These are phyloP conservation scores for Cerceris ruficornis DNA, from an alignment of 2,888 invertebrate genomes.

Conservation along the genomic window DNA sequence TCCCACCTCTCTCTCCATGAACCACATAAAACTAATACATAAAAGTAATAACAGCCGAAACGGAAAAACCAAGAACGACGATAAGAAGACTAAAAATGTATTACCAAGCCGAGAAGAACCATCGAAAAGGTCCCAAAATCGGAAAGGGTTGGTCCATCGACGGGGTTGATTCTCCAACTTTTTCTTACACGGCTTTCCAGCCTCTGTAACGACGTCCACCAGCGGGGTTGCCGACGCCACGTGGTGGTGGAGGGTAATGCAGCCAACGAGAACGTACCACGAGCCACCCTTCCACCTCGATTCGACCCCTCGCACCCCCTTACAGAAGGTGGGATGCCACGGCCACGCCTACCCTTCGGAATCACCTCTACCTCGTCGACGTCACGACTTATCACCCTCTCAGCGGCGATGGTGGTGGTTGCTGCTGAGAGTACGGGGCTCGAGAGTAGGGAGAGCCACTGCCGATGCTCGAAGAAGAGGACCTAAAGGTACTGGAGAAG, in stretches of 20 bases:
- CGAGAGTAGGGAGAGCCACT: background rate
- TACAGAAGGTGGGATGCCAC: slow-evolving; percentile 64
- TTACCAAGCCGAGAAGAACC: slow-evolving; percentile 9
- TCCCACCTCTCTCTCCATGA: slow-evolving; percentile 25
- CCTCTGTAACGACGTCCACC: slow-evolving; percentile 57
- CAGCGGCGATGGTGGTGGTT: slow-evolving; percentile 57
- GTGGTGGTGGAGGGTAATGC: slow-evolving; percentile 68
- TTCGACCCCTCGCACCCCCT: slow-evolving; percentile 55
- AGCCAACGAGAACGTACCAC: slow-evolving; percentile 75
- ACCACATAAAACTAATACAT: slow-evolving; percentile 18
- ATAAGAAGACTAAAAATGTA: slow-evolving; percentile 6
- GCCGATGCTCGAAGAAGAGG: slow-evolving; percentile 39
- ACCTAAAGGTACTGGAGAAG: slow-evolving; percentile 41
- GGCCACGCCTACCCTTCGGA: slow-evolving; percentile 77
- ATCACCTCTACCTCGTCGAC: slow-evolving; percentile 78
- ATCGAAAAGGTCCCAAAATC: slow-evolving; percentile 28
- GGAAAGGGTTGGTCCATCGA: slow-evolving; percentile 32
- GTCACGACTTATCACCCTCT: slow-evolving; percentile 81
- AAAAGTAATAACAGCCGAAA: slow-evolving; percentile 39
- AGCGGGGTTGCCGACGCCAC: slow-evolving; percentile 58
- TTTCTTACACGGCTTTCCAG: slow-evolving; percentile 66
- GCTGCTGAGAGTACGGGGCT: slow-evolving; percentile 13
- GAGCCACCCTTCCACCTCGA: slow-evolving; percentile 66
- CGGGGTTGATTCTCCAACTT: slow-evolving; percentile 49
- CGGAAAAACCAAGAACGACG: slow-evolving; percentile 8